Evolutionary conservation across 2,113 vertebrate species (phyloP).

Genomic region (Recurvirostra avosetta): DNA sequence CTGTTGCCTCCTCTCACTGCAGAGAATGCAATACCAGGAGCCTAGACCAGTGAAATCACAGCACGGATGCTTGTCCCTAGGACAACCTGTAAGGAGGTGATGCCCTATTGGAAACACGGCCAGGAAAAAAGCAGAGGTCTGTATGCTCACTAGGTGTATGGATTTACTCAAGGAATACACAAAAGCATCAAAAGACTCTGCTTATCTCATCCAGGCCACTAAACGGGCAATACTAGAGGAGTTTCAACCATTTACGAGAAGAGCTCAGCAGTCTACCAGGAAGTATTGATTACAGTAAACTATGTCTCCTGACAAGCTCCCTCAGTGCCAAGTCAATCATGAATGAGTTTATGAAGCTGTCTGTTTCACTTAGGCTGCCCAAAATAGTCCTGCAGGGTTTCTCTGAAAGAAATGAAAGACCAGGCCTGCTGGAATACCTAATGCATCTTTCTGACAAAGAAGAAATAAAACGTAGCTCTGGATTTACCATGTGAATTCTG

Average conservation of each 20-base stretch:
- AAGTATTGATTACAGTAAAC: background rate
- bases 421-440: background rate
- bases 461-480: background rate
- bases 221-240: background rate
- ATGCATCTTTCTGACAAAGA: background rate
- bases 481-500: background rate
- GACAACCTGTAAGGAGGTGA: background rate
- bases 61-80: accelerated
- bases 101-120: accelerated
- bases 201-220: background rate
- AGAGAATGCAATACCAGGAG: background rate
- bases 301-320: background rate
- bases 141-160: background rate
- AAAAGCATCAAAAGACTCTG: background rate
- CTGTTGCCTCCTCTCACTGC: background rate
- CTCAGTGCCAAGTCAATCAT: conserved; percentile 3
- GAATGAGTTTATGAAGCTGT: conserved; percentile 5
- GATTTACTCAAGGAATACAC: background rate
- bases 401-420: background rate
- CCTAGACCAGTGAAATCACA: background rate
- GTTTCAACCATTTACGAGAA: background rate
- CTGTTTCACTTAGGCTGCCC: background rate
- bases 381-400: background rate
- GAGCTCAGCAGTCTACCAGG: background rate
- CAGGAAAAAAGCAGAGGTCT: background rate